Evolutionary conservation across 2,113 vertebrate genomes (phyloP), one percentile per base, ranked within the genome.

Genomic region (Seriola aureovittata): DNA sequence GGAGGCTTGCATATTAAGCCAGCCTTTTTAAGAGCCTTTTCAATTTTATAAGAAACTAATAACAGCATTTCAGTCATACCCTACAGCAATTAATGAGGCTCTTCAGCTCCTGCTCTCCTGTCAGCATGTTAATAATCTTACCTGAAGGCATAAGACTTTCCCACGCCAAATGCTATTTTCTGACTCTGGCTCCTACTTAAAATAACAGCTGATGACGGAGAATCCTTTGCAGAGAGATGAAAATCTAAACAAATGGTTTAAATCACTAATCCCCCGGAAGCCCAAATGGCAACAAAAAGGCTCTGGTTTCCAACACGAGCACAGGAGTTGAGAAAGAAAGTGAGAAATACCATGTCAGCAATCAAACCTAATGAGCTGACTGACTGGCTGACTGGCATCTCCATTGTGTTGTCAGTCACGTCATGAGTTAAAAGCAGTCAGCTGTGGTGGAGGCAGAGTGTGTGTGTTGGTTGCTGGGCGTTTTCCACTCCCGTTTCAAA

Each of bases 361-460:
- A 77, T 90, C 80, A 71, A 52, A 46, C 50, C 67, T 89, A 91
- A 91, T 85, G 82, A 91, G 89, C 83, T 75, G 82, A 74, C 74
- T 77, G 87, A 77, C 52, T 68, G 69, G 7, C 65, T 73, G 81
- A 82, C 78, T 90, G 59, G 81, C 75, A 71, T 83, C 55, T 67
- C 81, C 63, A 54, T 77, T 66, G 72, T 67, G 77, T 48, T 80
- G 84, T 85, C 82, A 86, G 69, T 84, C 88, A 87, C 25, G 8
- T 64, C 38, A 23, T 58, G 69, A 79, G 75, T 65, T 65, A 71
- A 87, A 82, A 68, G 71, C 72, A 69, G 78, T 75, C 78, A 46
- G 29, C 55, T 17, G 72, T 21, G 71, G 76, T 50, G 63, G 68
- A 77, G 75, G 68, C 2, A 48, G 70, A 36, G 23, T 14, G 12